Base-by-base conservation (phyloP, 2,888 invertebrate species). In the Torymus texanus region DNA sequence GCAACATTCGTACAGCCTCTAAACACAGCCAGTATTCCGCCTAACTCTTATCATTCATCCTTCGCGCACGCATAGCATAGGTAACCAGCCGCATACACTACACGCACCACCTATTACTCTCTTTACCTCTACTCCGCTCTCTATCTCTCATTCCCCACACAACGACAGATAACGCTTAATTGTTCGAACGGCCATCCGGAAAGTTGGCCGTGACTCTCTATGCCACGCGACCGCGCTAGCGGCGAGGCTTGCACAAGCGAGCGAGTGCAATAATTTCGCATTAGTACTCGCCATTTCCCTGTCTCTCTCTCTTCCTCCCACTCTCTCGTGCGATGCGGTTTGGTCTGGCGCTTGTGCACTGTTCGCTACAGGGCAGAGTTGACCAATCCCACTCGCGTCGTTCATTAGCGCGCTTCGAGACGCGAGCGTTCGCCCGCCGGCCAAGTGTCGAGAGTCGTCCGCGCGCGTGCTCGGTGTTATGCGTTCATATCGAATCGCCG, bases 221-320 rank as follows among this genome's bases (percentile, higher is more conserved):
- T 41, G 18, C 41, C 29, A 14, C 41, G 72, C 59, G 29, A 62
- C 18, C n/a, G 55, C 67, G 21, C 41, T 21, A 21, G 21, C 10
- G 41, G 5, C 41, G 41, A 8, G 8, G 41, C 41, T 21, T 21
- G 41, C 41, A 8, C 41, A 41, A 41, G 41, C 62, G 21, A 55
- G 55, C 73, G 73, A 63, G 55, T 51, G 71, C 59, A 71, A 73
- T 73, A 73, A 73, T 73, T 73, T 63, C 73, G 63, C 62, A 73
- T 73, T 63, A 63, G 41, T 62, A 29, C 63, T 18, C 21, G 59
- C 71, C 59, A 71, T 71, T 61, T 73, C 73, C 53, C 51, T 18
- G 16, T 18, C 18, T 18, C 18, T 53, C 18, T 29, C 55, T 56
- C 68, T 56, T 29, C 4, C 13, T 18, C 12, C 24, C 4, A 2